Evolutionary conservation across 92 coral and sea anemone genomes (phyloP).

Genomic region (Bergia puertoricense): DNA sequence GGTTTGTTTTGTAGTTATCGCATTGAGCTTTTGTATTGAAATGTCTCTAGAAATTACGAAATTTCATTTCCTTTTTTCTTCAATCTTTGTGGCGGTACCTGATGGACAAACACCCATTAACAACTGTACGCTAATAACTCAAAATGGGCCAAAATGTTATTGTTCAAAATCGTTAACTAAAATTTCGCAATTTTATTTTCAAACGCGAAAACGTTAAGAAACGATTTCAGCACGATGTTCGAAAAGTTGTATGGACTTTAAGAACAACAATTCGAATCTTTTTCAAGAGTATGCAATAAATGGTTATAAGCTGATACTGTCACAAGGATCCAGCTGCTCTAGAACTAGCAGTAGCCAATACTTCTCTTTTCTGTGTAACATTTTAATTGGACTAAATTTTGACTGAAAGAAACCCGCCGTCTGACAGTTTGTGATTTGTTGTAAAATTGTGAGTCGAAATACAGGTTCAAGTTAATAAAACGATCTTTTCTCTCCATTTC

Average conservation of each 20-base stretch:
- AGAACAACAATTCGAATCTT: background rate
- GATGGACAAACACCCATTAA: background rate
- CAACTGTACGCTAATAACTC: background rate
- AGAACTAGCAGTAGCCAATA: background rate
- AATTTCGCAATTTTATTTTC: too few relatives aligned
- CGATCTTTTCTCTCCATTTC: background rate
- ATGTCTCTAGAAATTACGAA: too few relatives aligned
- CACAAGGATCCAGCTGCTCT: background rate
- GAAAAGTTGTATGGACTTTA: background rate
- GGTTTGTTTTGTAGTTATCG: too few relatives aligned
- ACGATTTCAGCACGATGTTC: background rate
- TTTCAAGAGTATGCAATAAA: background rate
- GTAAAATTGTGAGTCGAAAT: too few relatives aligned
- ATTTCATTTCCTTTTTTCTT: too few relatives aligned
- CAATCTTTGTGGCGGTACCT: too few relatives aligned
- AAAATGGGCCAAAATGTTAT: too few relatives aligned
- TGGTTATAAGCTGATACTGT: too few relatives aligned
- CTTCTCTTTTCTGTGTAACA: too few relatives aligned
- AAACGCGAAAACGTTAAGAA: background rate
- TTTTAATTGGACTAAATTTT: too few relatives aligned
- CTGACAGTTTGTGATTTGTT: background rate
- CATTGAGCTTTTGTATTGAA: too few relatives aligned
- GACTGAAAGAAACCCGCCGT: background rate
- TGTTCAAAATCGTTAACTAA: background rate
- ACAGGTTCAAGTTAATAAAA: too few relatives aligned